Conservation (phyloP, 2,888 invertebrate species). For the Acronicta aceris region DNA sequence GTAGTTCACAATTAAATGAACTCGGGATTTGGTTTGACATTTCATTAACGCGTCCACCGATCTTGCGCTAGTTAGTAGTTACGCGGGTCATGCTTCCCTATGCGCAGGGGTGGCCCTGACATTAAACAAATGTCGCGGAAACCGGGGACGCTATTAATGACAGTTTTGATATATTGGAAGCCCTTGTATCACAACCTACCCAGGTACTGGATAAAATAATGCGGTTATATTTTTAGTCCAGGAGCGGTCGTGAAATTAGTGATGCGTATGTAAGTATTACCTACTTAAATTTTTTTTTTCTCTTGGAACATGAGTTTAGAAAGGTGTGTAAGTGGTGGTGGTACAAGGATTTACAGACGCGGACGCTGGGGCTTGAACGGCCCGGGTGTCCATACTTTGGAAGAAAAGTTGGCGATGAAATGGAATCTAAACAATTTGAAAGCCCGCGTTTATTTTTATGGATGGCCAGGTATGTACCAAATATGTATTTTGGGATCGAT, state of each 20-base stretch:
- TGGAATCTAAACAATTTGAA: too few species aligned
- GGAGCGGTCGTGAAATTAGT: too few species aligned
- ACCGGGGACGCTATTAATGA: constrained; percentile 61
- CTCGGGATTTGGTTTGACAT: constrained; percentile 38
- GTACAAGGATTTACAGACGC: too few species aligned
- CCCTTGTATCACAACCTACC: constrained; percentile 11
- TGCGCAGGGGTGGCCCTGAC: constrained; percentile 50
- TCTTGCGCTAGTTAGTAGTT: constrained; percentile 17
- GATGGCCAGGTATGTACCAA: too few species aligned
- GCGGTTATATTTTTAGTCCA: constrained; percentile 7
- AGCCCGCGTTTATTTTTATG: too few species aligned
- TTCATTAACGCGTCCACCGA: constrained; percentile 37
- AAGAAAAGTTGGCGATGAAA: too few species aligned
- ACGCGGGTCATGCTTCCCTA: constrained; percentile 30
- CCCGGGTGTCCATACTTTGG: too few species aligned
- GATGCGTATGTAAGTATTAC: neutral
- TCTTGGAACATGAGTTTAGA: too few species aligned
- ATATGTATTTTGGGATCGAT: too few species aligned
- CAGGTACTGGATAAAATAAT: constrained; percentile 31
- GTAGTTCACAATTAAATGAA: constrained; percentile 12
- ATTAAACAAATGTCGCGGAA: constrained; percentile 67
- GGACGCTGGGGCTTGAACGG: too few species aligned
- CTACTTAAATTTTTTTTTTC: neutral
- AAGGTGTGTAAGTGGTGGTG: too few species aligned
- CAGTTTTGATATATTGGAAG: constrained; percentile 60